These are phyloP conservation scores for Stichodactyla mertensii DNA, from an alignment of 64 coral and sea anemone species.

Conservation along the genomic window DNA sequence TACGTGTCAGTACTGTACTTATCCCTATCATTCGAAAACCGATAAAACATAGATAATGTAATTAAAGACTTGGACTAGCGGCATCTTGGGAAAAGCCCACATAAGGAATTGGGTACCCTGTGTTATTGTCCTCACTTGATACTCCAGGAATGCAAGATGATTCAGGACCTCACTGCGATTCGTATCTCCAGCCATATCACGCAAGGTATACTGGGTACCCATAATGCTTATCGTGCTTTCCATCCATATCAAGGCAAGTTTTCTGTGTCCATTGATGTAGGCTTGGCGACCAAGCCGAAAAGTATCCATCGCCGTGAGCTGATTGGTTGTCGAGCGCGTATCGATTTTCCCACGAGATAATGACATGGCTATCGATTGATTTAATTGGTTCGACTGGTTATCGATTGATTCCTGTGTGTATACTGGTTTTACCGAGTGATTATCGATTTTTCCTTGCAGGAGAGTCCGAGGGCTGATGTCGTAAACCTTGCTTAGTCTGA, in stretches of 20 bases:
- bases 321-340: not conserved
- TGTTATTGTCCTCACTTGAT: not conserved
- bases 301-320: no score
- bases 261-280: not conserved
- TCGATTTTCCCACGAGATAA: not conserved
- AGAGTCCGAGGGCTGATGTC: conserved; percentile 10
- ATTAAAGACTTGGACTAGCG: no score
- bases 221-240: conserved; percentile 35
- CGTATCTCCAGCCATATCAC: conserved; percentile 5
- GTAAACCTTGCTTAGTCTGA: conserved; percentile 32
- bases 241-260: conserved; percentile 23
- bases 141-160: conserved; percentile 23
- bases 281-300: not conserved
- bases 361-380: not conserved
- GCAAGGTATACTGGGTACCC: not conserved
- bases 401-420: not conserved
- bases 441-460: conserved; percentile 8
- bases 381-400: not conserved
- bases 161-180: conserved; percentile 16
- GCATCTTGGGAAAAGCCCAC: no score
- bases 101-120: no score
- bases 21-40: no score
- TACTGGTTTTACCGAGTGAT: not conserved
- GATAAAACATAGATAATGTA: no score
- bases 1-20: no score